These are phyloP conservation scores for Odocoileus virginianus DNA, from an alignment of 2,113 vertebrate species.

Conservation along the genomic window DNA sequence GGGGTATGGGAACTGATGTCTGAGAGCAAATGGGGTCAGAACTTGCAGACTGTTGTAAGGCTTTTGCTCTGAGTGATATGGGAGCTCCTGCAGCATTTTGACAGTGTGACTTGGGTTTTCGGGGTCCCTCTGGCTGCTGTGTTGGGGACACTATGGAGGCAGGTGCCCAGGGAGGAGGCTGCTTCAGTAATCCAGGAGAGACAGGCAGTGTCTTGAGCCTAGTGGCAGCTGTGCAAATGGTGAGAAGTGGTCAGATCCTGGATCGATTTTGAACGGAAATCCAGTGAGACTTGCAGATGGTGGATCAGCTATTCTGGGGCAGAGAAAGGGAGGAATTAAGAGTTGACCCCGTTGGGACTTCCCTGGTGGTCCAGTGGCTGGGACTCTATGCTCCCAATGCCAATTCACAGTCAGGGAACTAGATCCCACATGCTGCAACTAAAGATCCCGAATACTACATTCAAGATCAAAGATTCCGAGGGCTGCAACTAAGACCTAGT, in stretches of 20 bases:
- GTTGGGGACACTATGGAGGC: background rate
- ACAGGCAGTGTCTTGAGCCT: background rate
- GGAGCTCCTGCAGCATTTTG: background rate
- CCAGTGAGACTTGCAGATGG: background rate
- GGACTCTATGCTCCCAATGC: background rate
- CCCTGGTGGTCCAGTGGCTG: background rate
- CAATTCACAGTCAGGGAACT: background rate
- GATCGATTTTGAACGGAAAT: background rate
- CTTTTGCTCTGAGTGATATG: background rate
- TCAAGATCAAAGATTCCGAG: background rate
- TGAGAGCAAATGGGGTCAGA: background rate
- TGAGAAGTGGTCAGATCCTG: background rate
- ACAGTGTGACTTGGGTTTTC: background rate
- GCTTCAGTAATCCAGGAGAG: background rate
- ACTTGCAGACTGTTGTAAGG: background rate
- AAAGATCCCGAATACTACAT: background rate
- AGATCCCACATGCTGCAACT: background rate
- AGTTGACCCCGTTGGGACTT: background rate
- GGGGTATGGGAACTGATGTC: background rate
- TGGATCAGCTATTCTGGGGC: background rate
- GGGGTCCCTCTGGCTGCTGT: background rate
- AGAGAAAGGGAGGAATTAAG: background rate
- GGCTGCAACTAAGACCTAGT: background rate
- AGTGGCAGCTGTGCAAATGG: accelerated
- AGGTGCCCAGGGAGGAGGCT: background rate